phyloP scores from a whole-genome alignment of 2,113 vertebrate genomes.

The Pavo muticus region DNA sequence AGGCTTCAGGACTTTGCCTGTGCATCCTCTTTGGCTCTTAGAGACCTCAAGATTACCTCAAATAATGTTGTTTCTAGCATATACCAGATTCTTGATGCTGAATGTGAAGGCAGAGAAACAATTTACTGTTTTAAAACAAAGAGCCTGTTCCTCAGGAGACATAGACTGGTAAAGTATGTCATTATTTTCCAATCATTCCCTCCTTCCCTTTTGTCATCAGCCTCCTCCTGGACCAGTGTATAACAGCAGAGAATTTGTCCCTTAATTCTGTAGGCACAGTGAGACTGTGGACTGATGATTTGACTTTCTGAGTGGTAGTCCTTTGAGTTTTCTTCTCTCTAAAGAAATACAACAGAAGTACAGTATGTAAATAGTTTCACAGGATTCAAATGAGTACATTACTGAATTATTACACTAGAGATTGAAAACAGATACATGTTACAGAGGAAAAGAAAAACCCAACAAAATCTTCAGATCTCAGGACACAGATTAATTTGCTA shows the following conservation, averaged over 20 bases:
- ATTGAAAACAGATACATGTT: background rate
- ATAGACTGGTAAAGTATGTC: background rate
- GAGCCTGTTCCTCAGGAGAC: background rate
- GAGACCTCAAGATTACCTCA: background rate
- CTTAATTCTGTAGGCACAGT: background rate
- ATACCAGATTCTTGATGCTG: background rate
- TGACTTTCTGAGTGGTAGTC: background rate
- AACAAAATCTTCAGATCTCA: background rate
- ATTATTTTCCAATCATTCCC: background rate
- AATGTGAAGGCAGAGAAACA: background rate
- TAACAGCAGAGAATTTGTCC: background rate
- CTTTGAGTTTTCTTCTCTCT: background rate
- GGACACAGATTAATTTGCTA: background rate
- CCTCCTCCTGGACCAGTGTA: background rate
- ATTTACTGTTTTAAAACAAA: background rate
- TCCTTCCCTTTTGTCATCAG: background rate
- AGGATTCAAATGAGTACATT: background rate
- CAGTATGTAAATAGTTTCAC: background rate
- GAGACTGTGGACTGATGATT: background rate
- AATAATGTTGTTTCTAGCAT: background rate
- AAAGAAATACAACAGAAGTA: background rate
- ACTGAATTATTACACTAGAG: background rate
- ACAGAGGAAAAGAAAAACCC: background rate
- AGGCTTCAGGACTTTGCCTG: constrained; percentile 7
- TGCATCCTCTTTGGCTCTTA: background rate